phyloP scores from a whole-genome alignment of 2,888 invertebrate species.

The Drosophila mayaguana region DNA sequence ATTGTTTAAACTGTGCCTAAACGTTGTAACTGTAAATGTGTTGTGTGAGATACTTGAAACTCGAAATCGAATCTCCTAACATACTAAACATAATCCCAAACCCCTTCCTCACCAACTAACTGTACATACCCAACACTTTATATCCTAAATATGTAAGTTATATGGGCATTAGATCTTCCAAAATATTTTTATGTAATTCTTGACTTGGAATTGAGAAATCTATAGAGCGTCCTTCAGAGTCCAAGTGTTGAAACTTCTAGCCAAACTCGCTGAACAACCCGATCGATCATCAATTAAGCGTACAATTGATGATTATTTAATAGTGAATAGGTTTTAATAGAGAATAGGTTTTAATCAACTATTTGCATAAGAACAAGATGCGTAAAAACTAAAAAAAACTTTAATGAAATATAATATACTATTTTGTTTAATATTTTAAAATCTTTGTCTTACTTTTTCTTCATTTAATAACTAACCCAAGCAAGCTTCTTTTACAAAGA shows the following conservation, averaged over 20 bases:
- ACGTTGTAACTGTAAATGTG: conserved; percentile 67
- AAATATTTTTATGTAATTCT: not conserved
- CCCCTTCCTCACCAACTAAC: conserved; percentile 12
- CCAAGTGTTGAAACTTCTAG: no score
- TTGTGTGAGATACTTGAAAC: conserved; percentile 54
- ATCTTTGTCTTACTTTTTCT: not conserved
- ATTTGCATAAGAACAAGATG: no score
- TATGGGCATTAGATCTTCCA: not conserved
- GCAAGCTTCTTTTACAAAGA: not conserved
- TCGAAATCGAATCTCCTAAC: conserved; percentile 3
- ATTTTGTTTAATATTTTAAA: not conserved
- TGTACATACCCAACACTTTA: conserved; percentile 43
- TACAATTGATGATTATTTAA: no score
- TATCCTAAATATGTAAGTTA: not conserved
- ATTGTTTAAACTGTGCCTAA: conserved; percentile 38
- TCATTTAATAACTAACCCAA: not conserved
- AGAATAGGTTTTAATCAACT: no score
- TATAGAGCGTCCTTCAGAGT: no score
- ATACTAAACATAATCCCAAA: conserved; percentile 1
- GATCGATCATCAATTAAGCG: no score
- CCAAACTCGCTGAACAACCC: no score
- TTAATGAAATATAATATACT: not conserved
- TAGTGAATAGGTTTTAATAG: no score
- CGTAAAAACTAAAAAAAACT: no score
- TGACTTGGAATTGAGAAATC: no score